Evolutionary conservation across 2,888 invertebrate species (phyloP).

Genomic region (Eristalis intricaria): DNA sequence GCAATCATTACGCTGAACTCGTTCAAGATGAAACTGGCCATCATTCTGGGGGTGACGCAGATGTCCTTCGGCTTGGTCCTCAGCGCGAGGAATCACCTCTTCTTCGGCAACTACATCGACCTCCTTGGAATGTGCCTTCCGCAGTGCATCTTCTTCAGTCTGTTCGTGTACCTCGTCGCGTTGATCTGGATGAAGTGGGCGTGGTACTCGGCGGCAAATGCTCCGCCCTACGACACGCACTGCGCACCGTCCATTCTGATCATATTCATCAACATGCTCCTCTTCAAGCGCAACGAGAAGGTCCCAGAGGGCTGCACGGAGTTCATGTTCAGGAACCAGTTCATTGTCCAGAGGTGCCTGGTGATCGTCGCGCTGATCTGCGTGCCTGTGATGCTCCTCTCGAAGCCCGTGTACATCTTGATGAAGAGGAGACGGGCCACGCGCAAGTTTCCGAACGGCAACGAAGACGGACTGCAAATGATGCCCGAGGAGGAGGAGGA

Average conservation of each 20-base stretch:
- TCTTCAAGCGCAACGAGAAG: conserved; percentile 82
- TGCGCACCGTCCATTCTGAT: conserved; percentile 90
- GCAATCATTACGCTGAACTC: conserved; percentile 96
- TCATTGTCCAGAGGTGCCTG: conserved; percentile 87
- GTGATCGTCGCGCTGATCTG: conserved; percentile 90
- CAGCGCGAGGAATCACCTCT: conserved; percentile 88
- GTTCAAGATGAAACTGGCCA: conserved; percentile 97
- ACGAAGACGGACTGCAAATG: not conserved
- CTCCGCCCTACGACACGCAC: conserved; percentile 77
- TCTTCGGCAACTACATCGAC: conserved; percentile 85
- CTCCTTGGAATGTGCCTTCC: conserved; percentile 93
- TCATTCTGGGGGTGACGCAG: conserved; percentile 95
- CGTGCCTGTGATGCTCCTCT: conserved; percentile 94
- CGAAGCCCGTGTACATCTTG: conserved; percentile 92
- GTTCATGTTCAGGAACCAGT: conserved; percentile 87
- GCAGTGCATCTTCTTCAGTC: conserved; percentile 91
- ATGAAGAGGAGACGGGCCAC: conserved; percentile 74
- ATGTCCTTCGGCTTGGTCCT: conserved; percentile 96
- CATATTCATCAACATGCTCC: conserved; percentile 89
- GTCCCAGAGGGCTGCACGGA: conserved; percentile 81
- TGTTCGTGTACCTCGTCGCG: conserved; percentile 94
- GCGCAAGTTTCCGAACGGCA: not conserved
- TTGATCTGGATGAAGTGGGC: conserved; percentile 96
- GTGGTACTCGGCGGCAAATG: conserved; percentile 84
- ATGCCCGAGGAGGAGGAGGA: not conserved